Evolutionary conservation across 1,140 invertebrate genomes (phyloP), one percentile per base, ranked within the genome.

Genomic region (Brachionus sp.): DNA sequence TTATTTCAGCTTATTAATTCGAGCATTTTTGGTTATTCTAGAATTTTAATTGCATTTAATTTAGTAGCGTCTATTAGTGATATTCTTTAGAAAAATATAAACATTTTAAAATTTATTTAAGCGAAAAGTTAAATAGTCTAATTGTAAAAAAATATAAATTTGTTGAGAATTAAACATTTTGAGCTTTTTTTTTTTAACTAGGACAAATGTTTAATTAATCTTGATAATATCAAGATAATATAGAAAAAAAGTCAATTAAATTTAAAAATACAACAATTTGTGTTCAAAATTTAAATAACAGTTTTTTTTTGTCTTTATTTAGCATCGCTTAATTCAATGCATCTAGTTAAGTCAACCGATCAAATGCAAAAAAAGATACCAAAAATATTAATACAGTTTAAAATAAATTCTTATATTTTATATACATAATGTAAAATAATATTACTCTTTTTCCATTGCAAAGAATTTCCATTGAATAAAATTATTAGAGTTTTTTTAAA

Each of bases 341-440:
- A 57, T 57, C 16, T 57, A 57, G 50, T 57, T 23, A 23, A 57
- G 19, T 57, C 9, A 57, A 19, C 7, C 50, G 16, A 57, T 23
- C 50, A 57, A 57, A 57, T 57, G 50, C 50, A 57, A 57, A 57
- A 57, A 57, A 19, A 57, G 50, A 57, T 57, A 57, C 50, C 50
- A 57, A 57, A 57, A 57, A 57, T 57, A 19, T 57, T 23, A 57
- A 57, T 57, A 57, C n/a, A 57, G 50, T 57, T 57, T 57, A 57
- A 57, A 57, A 57, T 57, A 57, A 19, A 57, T 57, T 57, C 50
- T 19, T 9, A 57, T 57, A 57, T 57, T 16, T 19, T 9, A 57
- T 57, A 57, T 57, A 57, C 50, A 57, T 57, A 57, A 57, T 57
- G 50, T 57, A 57, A 57, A 57, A 57, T 57, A 57, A 57, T 57